Base-by-base conservation (phyloP, 2,113 vertebrate genomes). In the Myxocyprinus asiaticus region DNA sequence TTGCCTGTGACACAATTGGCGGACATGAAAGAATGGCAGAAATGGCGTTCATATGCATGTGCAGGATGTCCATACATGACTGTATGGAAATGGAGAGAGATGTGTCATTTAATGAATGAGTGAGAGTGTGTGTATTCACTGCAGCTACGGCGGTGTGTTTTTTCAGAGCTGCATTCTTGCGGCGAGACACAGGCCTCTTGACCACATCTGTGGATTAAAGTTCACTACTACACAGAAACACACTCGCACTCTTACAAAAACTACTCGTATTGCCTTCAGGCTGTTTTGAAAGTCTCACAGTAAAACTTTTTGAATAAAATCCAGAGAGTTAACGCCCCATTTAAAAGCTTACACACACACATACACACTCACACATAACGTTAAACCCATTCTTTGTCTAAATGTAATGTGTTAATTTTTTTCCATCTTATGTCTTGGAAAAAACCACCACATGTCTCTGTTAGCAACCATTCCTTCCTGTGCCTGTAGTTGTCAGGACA, bases 101-200 rank as follows among this genome's bases (percentile, higher is more conserved):
- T 68, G 58, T 82, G 56, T 55, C 5, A 55, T 76, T 76, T 53
- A 65, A 53, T 65, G 73, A 65, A 65, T 76, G 73, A 11, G 62
- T 67, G 70, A 74, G 8, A 74, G 69, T 47, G 51, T 65, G 42
- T 1, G 62, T 50, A 76, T 73, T 65, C 61, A 71, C 42, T 51
- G 7, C 22, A 84, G 22, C 82, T 80, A 87, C 85, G 82, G 85
- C 87, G 88, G 88, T 87, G 88, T 87, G 86, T 90, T 86, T 91
- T 88, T 89, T 90, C 86, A 84, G 86, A 90, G 87, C 86, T 84
- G 81, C 90, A 92, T 93, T 91, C 87, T 92, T 93, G 91, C 83
- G 91, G 92, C 85, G 78, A 81, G 81, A 89, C 87, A 86, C 22
- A 3, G 22, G 22, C 22, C 22, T 33, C 22, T 33, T 3, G 22